phyloP scores from a whole-genome alignment of 2,797 vertebrate species.

The Selene dorsalis region DNA sequence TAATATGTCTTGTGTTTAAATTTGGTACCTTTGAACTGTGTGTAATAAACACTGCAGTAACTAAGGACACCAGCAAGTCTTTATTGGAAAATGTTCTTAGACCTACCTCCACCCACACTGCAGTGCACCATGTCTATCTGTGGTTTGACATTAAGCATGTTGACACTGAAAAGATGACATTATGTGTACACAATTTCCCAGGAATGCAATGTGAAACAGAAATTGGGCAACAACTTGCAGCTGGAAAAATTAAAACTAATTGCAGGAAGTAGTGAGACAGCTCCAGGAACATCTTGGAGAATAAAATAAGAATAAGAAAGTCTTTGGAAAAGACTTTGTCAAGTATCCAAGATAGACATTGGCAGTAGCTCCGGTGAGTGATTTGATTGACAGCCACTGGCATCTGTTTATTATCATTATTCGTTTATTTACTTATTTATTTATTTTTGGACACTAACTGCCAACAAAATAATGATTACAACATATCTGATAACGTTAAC shows the following conservation, averaged over 20 bases:
- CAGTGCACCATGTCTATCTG: neutral
- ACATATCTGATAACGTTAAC: neutral
- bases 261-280: slow-evolving; percentile 9
- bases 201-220: neutral
- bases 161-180: neutral
- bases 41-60: neutral
- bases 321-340: slow-evolving; percentile 15
- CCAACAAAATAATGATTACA: neutral
- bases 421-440: neutral
- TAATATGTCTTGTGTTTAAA: neutral
- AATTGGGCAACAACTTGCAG: neutral
- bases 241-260: slow-evolving; percentile 30
- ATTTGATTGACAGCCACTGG: slow-evolving; percentile 3
- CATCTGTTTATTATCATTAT: neutral
- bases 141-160: neutral
- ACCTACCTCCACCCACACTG: neutral
- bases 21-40: neutral
- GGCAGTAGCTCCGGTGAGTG: neutral
- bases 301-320: slow-evolving; percentile 7
- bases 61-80: neutral
- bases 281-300: slow-evolving; percentile 42
- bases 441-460: neutral
- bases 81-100: neutral
- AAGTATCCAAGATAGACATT: slow-evolving; percentile 21
- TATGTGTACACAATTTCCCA: neutral